Evolutionary conservation across 1,140 invertebrate species (phyloP), one percentile per base, ranked within the genome.

Genomic region (Drosophila malerkotliana): DNA sequence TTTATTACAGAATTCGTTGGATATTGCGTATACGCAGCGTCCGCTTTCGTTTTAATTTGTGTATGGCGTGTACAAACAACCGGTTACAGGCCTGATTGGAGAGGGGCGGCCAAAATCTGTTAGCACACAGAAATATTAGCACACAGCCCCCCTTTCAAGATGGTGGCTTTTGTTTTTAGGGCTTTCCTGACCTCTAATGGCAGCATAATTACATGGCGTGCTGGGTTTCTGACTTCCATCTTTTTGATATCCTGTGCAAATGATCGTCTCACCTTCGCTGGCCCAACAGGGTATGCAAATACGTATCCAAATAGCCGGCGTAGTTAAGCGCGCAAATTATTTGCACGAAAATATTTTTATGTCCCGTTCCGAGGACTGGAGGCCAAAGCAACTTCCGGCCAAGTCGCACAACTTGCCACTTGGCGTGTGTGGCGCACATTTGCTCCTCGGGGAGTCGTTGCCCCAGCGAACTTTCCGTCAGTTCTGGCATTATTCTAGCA

Each of bases 321-420:
- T 79, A 77, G 79, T 83, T 88, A 88, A 77, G 79, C 84, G 74
- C 72, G 79, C 84, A 88, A 88, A 83, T 88, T 88, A 88, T 88
- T 88, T 88, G 76, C 83, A 88, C 83, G 84, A 88, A 88, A 89
- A 88, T 88, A 89, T 89, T 83, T 78, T 52, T 87, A 21, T 57
- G 64, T 15, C 67, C 63, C 26, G 24, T 12, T 53, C 52, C 26
- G 18, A 37, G 34, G 59, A 41, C 75, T 62, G 68, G 53, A 30
- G 59, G 63, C 63, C 66, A 59, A 37, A 67, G 64, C 62, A 47
- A 83, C 84, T 89, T 88, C 83, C 83, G 79, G 84, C 47, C 56
- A 59, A 48, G 54, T 52, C 59, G 51, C 48, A 32, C 53, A 62
- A 88, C 72, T 82, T 83, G 82, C 79, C 76, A 83, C 68, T 88